Evolutionary conservation across 92 coral and sea anemone species (phyloP).

Genomic region (Zoanthus sociatus): DNA sequence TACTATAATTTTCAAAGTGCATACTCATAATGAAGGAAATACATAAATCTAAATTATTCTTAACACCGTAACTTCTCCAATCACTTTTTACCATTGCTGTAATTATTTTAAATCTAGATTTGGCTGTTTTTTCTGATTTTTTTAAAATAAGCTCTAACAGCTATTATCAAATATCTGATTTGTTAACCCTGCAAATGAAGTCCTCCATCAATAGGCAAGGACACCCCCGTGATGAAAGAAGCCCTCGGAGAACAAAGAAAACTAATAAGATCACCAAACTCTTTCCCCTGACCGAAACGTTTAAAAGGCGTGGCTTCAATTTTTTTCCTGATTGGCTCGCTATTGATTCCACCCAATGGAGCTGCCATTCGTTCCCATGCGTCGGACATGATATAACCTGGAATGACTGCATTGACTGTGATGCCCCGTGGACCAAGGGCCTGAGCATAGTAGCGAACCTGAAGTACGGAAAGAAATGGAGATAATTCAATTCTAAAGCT

Average conservation of each 20-base stretch:
- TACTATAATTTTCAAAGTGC: too few species aligned
- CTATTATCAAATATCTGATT: not conserved
- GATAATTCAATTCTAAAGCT: too few species aligned
- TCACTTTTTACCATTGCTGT: too few species aligned
- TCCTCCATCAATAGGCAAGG: slow-evolving; percentile 85
- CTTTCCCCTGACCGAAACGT: slow-evolving; percentile 85
- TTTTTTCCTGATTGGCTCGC: slow-evolving; percentile 71
- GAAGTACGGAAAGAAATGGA: not conserved
- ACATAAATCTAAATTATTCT: too few species aligned
- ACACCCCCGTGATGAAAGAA: slow-evolving; percentile 78
- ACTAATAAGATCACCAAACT: slow-evolving; percentile 74
- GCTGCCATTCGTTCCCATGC: slow-evolving; percentile 84
- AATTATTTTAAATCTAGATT: not conserved
- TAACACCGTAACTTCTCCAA: too few species aligned
- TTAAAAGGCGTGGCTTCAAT: slow-evolving; percentile 80
- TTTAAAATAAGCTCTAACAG: not conserved
- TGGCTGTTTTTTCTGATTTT: not conserved
- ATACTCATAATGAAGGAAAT: too few species aligned
- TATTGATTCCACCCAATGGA: slow-evolving; percentile 69
- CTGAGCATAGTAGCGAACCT: slow-evolving; percentile 90
- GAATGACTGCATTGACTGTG: slow-evolving; percentile 86
- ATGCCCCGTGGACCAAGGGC: slow-evolving; percentile 83
- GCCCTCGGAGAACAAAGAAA: slow-evolving; percentile 79
- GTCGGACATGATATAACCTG: slow-evolving; percentile 82
- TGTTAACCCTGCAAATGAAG: slow-evolving; percentile 70